Conservation (phyloP, 2,113 vertebrate genomes). For the Cyanistes caeruleus region DNA sequence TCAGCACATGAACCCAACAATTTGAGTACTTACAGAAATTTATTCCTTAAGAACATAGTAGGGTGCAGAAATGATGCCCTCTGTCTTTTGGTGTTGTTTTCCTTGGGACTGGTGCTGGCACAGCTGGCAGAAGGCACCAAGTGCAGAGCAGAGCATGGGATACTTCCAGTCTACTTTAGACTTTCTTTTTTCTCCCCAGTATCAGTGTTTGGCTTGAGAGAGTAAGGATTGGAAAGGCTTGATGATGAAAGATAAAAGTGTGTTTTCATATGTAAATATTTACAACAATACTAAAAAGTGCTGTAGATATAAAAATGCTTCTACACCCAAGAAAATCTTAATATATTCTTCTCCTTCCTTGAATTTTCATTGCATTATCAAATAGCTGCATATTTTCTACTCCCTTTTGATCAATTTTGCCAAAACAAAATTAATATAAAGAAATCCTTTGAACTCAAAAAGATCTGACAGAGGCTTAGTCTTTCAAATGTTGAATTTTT, state of each 20-base stretch:
- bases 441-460: not conserved
- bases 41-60: not conserved
- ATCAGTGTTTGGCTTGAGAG: not conserved
- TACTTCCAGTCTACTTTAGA: not conserved
- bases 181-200: not conserved
- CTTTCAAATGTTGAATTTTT: conserved; percentile 4
- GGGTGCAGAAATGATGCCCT: not conserved
- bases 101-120: not conserved
- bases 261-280: not conserved
- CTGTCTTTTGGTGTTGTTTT: not conserved
- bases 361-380: conserved; percentile 17
- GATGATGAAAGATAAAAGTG: not conserved
- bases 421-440: conserved; percentile 21
- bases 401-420: not conserved
- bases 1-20: not conserved
- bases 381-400: conserved; percentile 4
- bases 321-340: not conserved
- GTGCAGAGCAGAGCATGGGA: not conserved
- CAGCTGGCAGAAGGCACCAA: not conserved
- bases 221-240: not conserved
- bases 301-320: not conserved
- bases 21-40: not conserved
- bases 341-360: not conserved
- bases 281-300: not conserved
- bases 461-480: not conserved